phyloP scores from a whole-genome alignment of 64 coral and sea anemone genomes.

The Acropora yongei region DNA sequence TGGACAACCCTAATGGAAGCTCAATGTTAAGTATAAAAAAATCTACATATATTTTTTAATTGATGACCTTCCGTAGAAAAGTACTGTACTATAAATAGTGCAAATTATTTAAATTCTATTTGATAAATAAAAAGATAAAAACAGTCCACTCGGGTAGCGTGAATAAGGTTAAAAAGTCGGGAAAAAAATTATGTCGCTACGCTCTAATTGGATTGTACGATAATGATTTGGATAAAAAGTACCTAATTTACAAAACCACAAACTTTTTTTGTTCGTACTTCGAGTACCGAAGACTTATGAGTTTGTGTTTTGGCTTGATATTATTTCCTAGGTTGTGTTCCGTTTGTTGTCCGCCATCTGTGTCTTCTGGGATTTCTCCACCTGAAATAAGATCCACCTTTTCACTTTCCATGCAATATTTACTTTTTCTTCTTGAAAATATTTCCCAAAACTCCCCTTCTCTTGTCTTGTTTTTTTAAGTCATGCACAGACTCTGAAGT shows the following conservation, averaged over 20 bases:
- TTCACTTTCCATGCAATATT: background rate
- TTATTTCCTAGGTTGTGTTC: too few species aligned
- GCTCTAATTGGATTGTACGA: too few species aligned
- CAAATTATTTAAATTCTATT: background rate
- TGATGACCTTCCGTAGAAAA: background rate
- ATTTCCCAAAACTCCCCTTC: conserved; percentile 34
- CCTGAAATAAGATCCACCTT: too few species aligned
- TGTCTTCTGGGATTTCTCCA: background rate
- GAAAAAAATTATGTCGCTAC: too few species aligned
- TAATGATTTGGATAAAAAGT: too few species aligned
- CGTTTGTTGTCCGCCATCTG: background rate
- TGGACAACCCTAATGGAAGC: too few species aligned
- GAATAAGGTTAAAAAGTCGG: too few species aligned
- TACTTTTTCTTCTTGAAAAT: conserved; percentile 55
- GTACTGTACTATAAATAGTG: conserved; percentile 29
- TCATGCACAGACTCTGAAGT: conserved; percentile 20
- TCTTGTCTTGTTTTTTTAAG: conserved; percentile 17
- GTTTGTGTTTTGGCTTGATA: too few species aligned
- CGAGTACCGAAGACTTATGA: too few species aligned
- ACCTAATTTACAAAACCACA: too few species aligned
- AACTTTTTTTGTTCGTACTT: too few species aligned
- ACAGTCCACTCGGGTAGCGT: background rate
- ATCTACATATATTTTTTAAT: background rate
- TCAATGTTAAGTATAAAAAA: too few species aligned
- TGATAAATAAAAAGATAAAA: conserved; percentile 10